phyloP scores from a whole-genome alignment of 2,113 vertebrate species.

The Sterrhoptilus dennistouni region DNA sequence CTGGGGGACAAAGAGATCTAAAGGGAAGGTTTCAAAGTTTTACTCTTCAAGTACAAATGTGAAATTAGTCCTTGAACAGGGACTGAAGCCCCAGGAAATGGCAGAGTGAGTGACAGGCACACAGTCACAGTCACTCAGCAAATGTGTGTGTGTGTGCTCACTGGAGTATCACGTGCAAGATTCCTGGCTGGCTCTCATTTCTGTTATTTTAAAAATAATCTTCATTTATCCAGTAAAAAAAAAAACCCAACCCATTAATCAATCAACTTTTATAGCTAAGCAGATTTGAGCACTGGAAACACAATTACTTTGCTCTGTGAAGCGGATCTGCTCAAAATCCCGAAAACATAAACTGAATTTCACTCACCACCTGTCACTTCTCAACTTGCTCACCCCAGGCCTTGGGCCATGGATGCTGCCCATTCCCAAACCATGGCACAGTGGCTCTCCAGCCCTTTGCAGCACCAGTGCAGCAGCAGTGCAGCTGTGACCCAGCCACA shows the following conservation, averaged over 20 bases:
- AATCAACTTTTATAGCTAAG: not conserved
- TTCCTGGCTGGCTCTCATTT: not conserved
- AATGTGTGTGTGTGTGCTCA: not conserved
- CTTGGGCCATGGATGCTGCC: not conserved
- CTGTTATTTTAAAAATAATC: not conserved
- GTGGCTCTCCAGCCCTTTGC: not conserved
- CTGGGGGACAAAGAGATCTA: not conserved
- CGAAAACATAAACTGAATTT: not conserved
- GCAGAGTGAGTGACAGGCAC: not conserved
- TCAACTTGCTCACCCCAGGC: not conserved
- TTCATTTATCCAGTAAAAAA: not conserved
- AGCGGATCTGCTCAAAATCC: not conserved
- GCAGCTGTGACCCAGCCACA: not conserved
- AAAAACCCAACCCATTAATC: not conserved
- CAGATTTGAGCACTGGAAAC: not conserved
- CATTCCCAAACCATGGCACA: not conserved
- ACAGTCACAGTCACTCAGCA: fast-evolving
- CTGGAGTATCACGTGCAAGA: fast-evolving
- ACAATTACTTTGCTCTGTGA: not conserved
- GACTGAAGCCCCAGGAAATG: not conserved
- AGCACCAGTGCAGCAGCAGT: not conserved
- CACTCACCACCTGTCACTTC: not conserved
- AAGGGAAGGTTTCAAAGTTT: not conserved
- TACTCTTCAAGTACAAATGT: not conserved
- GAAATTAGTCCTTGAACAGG: not conserved